Evolutionary conservation across 35 echinoderm and acorn worm genomes (phyloP).

Genomic region (Holothuria glaberrima): DNA sequence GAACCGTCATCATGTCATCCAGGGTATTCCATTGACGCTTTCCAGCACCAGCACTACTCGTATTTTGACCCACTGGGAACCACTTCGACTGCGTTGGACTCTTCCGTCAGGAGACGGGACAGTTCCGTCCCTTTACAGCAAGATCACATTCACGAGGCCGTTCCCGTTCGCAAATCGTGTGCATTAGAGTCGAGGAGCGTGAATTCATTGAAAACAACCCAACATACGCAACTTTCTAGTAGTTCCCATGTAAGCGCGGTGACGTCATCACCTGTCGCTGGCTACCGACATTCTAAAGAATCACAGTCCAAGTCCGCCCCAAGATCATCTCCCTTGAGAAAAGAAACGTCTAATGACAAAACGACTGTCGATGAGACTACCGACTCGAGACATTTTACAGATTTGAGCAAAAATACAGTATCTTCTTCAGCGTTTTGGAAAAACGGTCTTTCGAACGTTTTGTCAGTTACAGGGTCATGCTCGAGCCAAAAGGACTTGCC

Average conservation of each 20-base stretch:
- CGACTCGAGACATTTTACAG: constrained; percentile 59
- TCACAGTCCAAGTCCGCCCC: constrained; percentile 15
- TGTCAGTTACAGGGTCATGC: constrained; percentile 48
- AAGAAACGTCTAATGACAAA: constrained; percentile 44
- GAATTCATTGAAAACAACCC: constrained; percentile 46
- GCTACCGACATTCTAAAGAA: constrained; percentile 29
- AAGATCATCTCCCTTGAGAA: constrained; percentile 20
- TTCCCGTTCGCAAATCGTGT: constrained; percentile 56
- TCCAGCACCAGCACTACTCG: constrained; percentile 54
- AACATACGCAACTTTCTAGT: constrained; percentile 37
- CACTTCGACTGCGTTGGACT: constrained; percentile 37
- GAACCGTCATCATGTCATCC: constrained; percentile 45
- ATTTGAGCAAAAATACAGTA: constrained; percentile 57
- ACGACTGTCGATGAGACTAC: constrained; percentile 33
- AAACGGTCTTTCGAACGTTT: constrained; percentile 49
- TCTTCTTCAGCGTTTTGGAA: constrained; percentile 52
- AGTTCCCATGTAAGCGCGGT: not conserved
- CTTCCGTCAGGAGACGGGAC: constrained; percentile 32
- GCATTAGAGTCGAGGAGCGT: constrained; percentile 54
- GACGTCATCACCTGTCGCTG: constrained; percentile 31
- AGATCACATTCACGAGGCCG: constrained; percentile 1
- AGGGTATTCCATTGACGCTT: constrained; percentile 35
- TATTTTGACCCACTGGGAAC: constrained; percentile 55
- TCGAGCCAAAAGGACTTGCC: constrained; percentile 48
- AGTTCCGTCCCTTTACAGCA: not conserved